Evolutionary conservation across 2,888 invertebrate genomes (phyloP).

Genomic region (Bhutanitis thaidina): DNA sequence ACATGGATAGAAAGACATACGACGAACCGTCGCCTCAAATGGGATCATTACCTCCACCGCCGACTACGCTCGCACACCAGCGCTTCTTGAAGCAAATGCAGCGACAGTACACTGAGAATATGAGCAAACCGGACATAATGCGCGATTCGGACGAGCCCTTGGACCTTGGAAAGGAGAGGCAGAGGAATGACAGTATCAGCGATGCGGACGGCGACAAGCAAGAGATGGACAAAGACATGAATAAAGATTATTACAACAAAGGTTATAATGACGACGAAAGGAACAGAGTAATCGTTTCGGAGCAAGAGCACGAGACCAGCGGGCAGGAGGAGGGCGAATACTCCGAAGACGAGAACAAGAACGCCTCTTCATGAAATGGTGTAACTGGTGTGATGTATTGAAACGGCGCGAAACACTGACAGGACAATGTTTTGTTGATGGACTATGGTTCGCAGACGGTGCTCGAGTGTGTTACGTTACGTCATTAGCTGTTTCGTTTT

Average conservation of each 20-base stretch:
- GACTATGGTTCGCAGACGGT: slow-evolving; percentile 67
- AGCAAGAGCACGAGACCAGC: slow-evolving; percentile 54
- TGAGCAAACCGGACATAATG: slow-evolving; percentile 78
- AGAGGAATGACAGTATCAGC: slow-evolving; percentile 56
- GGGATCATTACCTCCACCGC: slow-evolving; percentile 76
- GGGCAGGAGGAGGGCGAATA: slow-evolving; percentile 68
- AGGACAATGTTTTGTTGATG: slow-evolving; percentile 64
- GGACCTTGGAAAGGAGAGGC: slow-evolving; percentile 51
- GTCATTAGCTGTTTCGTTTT: slow-evolving; percentile 64
- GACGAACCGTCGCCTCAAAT: slow-evolving; percentile 80
- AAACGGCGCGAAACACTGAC: slow-evolving; percentile 39
- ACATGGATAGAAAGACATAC: slow-evolving; percentile 71
- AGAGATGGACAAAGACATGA: slow-evolving; percentile 73
- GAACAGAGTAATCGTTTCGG: slow-evolving; percentile 42
- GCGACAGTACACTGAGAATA: slow-evolving; percentile 78
- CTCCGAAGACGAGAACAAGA: slow-evolving; percentile 70
- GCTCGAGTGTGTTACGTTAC: slow-evolving; percentile 76
- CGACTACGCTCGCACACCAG: slow-evolving; percentile 77
- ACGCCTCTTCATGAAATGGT: slow-evolving; percentile 63
- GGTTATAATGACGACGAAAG: slow-evolving; percentile 55
- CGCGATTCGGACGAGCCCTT: slow-evolving; percentile 75
- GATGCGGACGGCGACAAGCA: slow-evolving; percentile 70
- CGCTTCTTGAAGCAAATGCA: slow-evolving; percentile 83
- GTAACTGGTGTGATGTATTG: slow-evolving; percentile 37
- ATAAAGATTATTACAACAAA: slow-evolving; percentile 55